These are phyloP conservation scores for Iphiclides podalirius DNA, from an alignment of 2,888 invertebrate genomes.

Conservation along the genomic window DNA sequence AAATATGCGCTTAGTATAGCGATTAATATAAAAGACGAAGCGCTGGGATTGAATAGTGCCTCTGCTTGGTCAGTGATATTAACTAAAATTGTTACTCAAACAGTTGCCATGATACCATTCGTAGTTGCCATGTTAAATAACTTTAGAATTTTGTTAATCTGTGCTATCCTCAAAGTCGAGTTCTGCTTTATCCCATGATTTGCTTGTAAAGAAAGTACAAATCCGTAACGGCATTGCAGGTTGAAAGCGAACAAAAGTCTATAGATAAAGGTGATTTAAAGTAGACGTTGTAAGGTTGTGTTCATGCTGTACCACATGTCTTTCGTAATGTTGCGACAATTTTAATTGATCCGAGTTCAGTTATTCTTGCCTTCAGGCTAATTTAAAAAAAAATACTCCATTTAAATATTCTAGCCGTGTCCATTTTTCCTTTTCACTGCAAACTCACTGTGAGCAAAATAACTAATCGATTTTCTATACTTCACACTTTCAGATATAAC, in stretches of 20 bases:
- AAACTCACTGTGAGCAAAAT: neutral
- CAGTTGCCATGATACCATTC: slow-evolving; percentile 22
- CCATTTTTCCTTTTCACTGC: neutral
- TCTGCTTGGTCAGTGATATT: slow-evolving; percentile 10
- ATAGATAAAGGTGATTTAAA: slow-evolving; percentile 33
- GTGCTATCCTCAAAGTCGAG: slow-evolving; percentile 26
- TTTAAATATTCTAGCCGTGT: slow-evolving; percentile 12
- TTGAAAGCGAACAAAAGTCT: slow-evolving; percentile 42
- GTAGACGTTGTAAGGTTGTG: slow-evolving; percentile 51
- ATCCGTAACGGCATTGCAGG: slow-evolving; percentile 45
- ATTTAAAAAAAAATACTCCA: slow-evolving; percentile 39
- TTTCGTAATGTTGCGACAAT: slow-evolving; percentile 40
- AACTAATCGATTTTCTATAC: neutral
- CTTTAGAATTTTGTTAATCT: slow-evolving; percentile 16
- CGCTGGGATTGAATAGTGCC: neutral
- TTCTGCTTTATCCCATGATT: slow-evolving; percentile 34
- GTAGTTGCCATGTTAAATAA: slow-evolving; percentile 27
- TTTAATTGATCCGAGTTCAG: slow-evolving; percentile 27
- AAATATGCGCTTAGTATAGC: neutral
- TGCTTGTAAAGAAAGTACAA: slow-evolving; percentile 68
- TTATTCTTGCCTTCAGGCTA: slow-evolving; percentile 48
- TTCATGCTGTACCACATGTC: slow-evolving; percentile 61
- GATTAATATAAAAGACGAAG: neutral
- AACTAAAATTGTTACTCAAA: slow-evolving; percentile 12
- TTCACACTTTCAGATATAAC: neutral